Evolutionary conservation across 2,888 invertebrate species (phyloP).

Genomic region (Serripes groenlandicus): DNA sequence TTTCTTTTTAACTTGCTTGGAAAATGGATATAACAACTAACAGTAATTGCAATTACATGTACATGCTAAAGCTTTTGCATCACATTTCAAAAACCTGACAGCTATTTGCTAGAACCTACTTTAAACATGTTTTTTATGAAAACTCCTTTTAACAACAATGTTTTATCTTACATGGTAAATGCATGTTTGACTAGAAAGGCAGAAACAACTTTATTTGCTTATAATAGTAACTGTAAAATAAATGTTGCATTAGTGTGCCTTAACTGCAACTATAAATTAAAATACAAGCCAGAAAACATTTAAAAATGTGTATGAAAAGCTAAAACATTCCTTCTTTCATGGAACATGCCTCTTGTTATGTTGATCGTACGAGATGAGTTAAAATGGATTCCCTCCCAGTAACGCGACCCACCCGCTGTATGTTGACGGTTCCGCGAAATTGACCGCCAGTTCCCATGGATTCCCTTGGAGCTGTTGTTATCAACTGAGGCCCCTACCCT

Average conservation of each 20-base stretch:
- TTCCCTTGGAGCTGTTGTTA: conserved; percentile 34
- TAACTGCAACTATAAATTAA: not conserved
- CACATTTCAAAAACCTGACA: too few relatives aligned
- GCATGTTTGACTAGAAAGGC: not conserved
- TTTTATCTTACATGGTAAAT: not conserved
- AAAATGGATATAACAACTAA: too few relatives aligned
- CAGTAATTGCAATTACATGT: too few relatives aligned
- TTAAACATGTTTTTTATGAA: not conserved
- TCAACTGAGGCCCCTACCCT: conserved; percentile 74
- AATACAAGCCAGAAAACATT: not conserved
- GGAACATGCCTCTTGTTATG: conserved; percentile 1
- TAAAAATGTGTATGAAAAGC: not conserved
- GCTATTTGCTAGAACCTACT: not conserved
- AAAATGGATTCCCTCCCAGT: conserved; percentile 75
- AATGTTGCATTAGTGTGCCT: too few relatives aligned
- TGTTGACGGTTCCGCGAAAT: conserved; percentile 62
- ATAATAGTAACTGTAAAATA: too few relatives aligned
- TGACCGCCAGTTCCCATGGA: conserved; percentile 55
- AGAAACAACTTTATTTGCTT: too few relatives aligned
- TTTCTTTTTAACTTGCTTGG: too few relatives aligned
- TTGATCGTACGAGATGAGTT: conserved; percentile 15
- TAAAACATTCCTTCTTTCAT: conserved; percentile 15
- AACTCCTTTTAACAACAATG: not conserved
- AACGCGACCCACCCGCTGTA: conserved; percentile 78
- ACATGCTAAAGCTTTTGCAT: too few relatives aligned